Evolutionary conservation across 2,888 invertebrate genomes (phyloP).

Genomic region (Watsonalla cultraria): DNA sequence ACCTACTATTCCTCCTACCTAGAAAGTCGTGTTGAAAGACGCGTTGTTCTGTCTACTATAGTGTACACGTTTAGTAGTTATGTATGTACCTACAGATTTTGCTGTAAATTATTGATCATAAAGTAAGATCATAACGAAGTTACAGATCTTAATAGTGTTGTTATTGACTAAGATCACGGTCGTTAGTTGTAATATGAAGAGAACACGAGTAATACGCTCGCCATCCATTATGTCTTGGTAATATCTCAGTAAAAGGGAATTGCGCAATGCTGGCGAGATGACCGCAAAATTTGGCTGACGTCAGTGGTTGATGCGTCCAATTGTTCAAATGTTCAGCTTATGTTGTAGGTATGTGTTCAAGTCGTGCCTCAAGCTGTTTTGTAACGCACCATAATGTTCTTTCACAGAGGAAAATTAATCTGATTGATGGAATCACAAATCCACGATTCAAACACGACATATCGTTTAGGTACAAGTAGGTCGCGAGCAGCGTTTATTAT

Average conservation of each 20-base stretch:
- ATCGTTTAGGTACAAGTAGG: no score
- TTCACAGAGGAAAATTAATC: background rate
- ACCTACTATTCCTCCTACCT: no score
- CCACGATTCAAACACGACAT: background rate
- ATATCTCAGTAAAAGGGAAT: conserved; percentile 35
- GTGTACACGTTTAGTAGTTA: no score
- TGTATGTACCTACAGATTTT: background rate
- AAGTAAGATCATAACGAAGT: background rate
- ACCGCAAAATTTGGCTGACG: conserved; percentile 12
- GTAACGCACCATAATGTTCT: background rate
- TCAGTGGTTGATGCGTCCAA: conserved; percentile 9
- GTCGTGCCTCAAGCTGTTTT: background rate
- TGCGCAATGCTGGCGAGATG: conserved; percentile 26
- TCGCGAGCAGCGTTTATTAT: no score
- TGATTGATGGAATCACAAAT: background rate
- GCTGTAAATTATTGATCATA: background rate
- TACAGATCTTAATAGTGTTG: conserved; percentile 2
- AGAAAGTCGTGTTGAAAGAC: no score
- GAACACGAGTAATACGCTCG: conserved; percentile 8
- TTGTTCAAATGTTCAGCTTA: background rate
- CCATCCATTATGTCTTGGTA: conserved; percentile 12
- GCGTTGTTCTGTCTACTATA: no score
- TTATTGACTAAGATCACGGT: conserved; percentile 17
- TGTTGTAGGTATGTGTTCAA: background rate
- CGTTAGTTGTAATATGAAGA: conserved; percentile 9